Evolutionary conservation across 1,140 invertebrate genomes (phyloP).

Genomic region (Holcopasites calliopsidis): DNA sequence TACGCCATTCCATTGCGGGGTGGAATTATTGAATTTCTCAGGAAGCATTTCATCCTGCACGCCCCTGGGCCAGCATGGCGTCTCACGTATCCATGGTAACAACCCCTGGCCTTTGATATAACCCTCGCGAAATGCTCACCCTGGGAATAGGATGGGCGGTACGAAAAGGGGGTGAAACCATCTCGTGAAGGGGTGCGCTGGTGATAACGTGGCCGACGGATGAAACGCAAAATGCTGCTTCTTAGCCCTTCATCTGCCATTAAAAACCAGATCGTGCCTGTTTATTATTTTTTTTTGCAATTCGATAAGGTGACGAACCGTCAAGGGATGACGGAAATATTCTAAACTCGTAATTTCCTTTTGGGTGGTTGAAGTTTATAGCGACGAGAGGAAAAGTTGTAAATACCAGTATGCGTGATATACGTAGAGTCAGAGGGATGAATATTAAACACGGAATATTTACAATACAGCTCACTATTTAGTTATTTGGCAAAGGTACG

Average conservation of each 20-base stretch:
- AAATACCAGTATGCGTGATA: too few relatives aligned
- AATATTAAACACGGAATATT: too few relatives aligned
- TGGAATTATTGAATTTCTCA: slow-evolving; percentile 62
- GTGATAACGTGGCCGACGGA: slow-evolving; percentile 14
- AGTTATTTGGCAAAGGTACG: too few relatives aligned
- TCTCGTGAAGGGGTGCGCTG: slow-evolving; percentile 41
- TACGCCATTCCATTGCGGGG: slow-evolving; percentile 51
- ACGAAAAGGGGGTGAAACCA: slow-evolving; percentile 41
- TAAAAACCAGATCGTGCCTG: not conserved
- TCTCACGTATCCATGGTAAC: slow-evolving; percentile 62
- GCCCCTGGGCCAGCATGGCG: slow-evolving; percentile 57
- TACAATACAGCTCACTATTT: too few relatives aligned
- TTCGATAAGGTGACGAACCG: not conserved
- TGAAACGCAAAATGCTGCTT: slow-evolving; percentile 34
- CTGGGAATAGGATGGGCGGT: slow-evolving; percentile 35
- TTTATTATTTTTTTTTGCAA: slow-evolving; percentile 2
- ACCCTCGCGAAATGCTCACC: slow-evolving; percentile 15
- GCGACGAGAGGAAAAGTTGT: too few relatives aligned
- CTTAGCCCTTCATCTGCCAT: slow-evolving; percentile 33
- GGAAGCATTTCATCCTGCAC: slow-evolving; percentile 38
- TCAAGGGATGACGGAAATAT: not conserved
- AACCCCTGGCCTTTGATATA: slow-evolving; percentile 29
- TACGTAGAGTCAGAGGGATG: too few relatives aligned
- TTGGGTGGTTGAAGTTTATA: too few relatives aligned
- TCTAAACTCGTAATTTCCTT: not conserved